phyloP scores from a whole-genome alignment of 2,797 vertebrate species.

The Schizothorax lantsangensis region DNA sequence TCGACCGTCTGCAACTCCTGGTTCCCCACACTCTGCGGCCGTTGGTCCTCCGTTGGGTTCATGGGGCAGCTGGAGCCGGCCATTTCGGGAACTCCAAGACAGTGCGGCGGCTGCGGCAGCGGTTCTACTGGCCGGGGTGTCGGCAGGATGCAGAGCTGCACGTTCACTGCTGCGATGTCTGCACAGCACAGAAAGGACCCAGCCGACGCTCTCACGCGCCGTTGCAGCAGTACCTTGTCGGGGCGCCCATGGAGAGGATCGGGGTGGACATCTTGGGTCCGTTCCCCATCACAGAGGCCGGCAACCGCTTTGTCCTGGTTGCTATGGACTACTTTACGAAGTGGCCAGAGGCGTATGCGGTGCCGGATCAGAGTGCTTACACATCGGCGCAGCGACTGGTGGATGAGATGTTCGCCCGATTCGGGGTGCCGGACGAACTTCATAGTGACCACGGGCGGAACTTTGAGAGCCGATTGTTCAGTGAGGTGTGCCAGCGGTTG shows the following conservation, averaged over 20 bases:
- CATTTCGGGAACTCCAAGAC: no score
- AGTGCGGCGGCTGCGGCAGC: no score
- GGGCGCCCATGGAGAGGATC: no score
- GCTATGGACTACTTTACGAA: conserved; percentile 56
- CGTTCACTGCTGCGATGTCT: neutral
- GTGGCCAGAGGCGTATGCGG: neutral
- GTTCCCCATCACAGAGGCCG: neutral
- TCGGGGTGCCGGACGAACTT: conserved; percentile 33
- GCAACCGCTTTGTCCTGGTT: conserved; percentile 44
- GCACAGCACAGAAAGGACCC: neutral
- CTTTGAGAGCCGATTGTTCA: no score
- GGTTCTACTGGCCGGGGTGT: no score
- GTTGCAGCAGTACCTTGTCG: neutral
- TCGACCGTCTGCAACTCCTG: no score
- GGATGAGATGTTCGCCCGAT: conserved; percentile 35
- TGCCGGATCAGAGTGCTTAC: conserved; percentile 18
- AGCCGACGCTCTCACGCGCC: neutral
- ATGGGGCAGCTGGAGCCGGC: no score
- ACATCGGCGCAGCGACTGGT: conserved; percentile 9
- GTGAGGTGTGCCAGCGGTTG: no score
- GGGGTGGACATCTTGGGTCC: no score
- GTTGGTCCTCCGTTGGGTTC: no score
- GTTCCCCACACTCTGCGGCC: no score
- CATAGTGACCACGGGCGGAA: no score
- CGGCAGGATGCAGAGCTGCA: neutral